Evolutionary conservation across 2,888 invertebrate genomes (phyloP).

Genomic region (Campoplex capitator): DNA sequence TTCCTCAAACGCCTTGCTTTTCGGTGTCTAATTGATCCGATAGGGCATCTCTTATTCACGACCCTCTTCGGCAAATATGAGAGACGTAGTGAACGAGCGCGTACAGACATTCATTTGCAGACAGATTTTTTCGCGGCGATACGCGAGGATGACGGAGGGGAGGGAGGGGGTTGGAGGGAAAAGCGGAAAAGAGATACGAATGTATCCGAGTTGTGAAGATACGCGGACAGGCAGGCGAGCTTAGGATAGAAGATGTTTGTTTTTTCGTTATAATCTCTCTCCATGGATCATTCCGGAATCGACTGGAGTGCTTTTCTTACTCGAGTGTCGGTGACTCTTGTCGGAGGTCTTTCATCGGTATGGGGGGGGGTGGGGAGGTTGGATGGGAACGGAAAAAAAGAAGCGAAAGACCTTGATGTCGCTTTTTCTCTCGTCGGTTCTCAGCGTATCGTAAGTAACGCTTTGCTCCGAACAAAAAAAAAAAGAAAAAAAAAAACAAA

Average conservation of each 20-base stretch:
- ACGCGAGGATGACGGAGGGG: no score
- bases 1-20: neutral
- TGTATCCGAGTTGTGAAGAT: conserved; percentile 14
- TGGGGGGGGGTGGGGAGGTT: neutral
- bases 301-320: conserved; percentile 67
- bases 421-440: conserved; percentile 41
- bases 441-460: conserved; percentile 50
- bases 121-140: conserved; percentile 27
- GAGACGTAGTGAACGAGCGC: neutral
- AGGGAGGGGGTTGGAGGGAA: neutral
- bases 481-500: neutral
- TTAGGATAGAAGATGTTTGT: conserved; percentile 52
- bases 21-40: conserved; percentile 1
- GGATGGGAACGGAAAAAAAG: neutral
- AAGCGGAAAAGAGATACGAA: neutral
- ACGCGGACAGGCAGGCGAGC: neutral
- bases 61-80: neutral
- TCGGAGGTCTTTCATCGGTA: neutral
- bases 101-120: conserved; percentile 34
- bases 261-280: conserved; percentile 60
- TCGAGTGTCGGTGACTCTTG: conserved; percentile 45
- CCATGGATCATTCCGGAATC: conserved; percentile 60
- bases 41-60: neutral
- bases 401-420: conserved; percentile 41
- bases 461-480: conserved; percentile 29